These are phyloP conservation scores for Colostygia pectinataria DNA, from an alignment of 2,888 invertebrate species.

Conservation along the genomic window DNA sequence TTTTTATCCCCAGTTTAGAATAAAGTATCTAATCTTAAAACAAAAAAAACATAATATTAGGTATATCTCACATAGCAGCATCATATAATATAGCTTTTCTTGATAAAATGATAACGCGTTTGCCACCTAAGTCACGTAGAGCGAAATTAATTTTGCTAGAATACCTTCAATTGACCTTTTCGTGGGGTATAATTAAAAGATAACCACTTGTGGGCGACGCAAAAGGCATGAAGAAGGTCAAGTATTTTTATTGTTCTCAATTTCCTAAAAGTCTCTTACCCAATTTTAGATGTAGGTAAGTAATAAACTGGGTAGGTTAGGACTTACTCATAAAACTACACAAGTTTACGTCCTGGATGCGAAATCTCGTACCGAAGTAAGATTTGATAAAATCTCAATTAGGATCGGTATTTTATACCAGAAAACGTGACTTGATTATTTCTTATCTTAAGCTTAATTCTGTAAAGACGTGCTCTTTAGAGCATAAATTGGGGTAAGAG, in stretches of 20 bases:
- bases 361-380: background rate
- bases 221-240: background rate
- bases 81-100: constrained; percentile 1
- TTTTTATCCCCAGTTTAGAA: too few species aligned
- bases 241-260: background rate
- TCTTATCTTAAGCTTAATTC: background rate
- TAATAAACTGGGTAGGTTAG: background rate
- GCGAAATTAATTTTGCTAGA: constrained; percentile 21
- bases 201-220: background rate
- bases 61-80: too few species aligned
- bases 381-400: constrained; percentile 9
- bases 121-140: constrained; percentile 18
- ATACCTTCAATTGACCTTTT: constrained; percentile 24
- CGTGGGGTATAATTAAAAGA: constrained; percentile 22
- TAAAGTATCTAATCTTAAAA: too few species aligned
- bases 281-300: background rate
- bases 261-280: background rate
- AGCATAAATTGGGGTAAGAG: background rate
- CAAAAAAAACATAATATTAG: too few species aligned
- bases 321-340: background rate
- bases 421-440: constrained; percentile 9
- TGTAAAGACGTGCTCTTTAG: background rate
- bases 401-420: constrained; percentile 5
- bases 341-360: background rate
- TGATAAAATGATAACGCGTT: constrained; percentile 12